phyloP scores from a whole-genome alignment of 2,888 invertebrate species.

The Cepaea hortensis region DNA sequence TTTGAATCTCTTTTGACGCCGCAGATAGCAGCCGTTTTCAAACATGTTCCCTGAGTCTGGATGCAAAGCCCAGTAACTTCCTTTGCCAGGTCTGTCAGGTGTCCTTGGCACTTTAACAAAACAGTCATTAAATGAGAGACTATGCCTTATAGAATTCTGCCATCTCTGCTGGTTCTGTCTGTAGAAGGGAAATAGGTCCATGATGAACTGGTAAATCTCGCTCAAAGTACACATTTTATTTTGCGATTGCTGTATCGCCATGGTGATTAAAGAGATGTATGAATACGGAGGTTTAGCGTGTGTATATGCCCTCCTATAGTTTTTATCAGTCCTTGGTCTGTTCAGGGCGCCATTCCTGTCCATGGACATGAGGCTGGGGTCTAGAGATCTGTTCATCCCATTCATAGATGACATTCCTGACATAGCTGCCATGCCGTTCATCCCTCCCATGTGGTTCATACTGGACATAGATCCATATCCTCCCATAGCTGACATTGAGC shows the following conservation, averaged over 20 bases:
- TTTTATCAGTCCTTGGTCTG: constrained; percentile 86
- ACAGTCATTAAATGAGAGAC: constrained; percentile 98
- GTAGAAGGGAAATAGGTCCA: constrained; percentile 99
- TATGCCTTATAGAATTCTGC: constrained; percentile 99
- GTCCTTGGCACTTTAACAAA: constrained; percentile 95
- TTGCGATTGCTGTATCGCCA: constrained; percentile 98
- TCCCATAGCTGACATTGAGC: constrained; percentile 79
- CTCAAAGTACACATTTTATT: constrained; percentile 97
- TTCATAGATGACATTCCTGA: constrained; percentile 66
- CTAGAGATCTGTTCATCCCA: constrained; percentile 65
- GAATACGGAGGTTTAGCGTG: constrained; percentile 90
- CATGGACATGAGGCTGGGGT: constrained; percentile 67
- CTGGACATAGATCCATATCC: constrained; percentile 82
- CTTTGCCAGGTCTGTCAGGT: constrained; percentile 97
- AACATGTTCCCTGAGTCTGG: constrained; percentile 99
- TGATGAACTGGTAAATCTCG: constrained; percentile 99
- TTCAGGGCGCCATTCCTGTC: constrained; percentile 70
- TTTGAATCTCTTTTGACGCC: constrained; percentile 98
- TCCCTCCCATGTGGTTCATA: constrained; percentile 78
- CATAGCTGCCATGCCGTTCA: constrained; percentile 70
- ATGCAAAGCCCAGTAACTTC: constrained; percentile 98
- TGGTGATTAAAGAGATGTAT: constrained; percentile 98
- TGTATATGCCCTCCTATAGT: constrained; percentile 95
- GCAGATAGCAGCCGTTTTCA: constrained; percentile 97
- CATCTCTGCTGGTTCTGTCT: constrained; percentile 98